Percentiles rank a stretch among this genome's conserved stretches.
Evolutionary conservation across 2,888 invertebrate genomes (phyloP).

Genomic region (Sympetrum striolatum): DNA sequence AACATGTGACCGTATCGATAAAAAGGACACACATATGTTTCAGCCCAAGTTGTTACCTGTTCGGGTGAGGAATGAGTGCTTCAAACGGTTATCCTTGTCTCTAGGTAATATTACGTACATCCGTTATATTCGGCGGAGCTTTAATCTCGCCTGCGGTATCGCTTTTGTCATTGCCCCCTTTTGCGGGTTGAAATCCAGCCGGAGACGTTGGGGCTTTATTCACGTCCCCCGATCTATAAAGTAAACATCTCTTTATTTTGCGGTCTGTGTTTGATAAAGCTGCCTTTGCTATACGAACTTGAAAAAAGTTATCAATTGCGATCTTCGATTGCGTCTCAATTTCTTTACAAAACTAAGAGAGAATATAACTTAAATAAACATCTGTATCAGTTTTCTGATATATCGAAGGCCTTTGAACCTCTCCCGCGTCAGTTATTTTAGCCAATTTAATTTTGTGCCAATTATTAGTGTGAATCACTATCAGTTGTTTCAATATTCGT

Average conservation of each 20-base stretch:
- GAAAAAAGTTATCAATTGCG: too few species aligned
- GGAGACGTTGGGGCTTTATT: neutral
- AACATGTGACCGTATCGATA: conserved; percentile 15
- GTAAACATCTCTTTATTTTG: neutral
- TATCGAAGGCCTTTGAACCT: too few species aligned
- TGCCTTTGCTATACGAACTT: too few species aligned
- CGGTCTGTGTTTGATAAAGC: neutral
- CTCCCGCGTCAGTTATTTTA: too few species aligned
- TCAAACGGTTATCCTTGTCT: neutral
- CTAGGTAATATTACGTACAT: neutral
- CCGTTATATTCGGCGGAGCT: neutral
- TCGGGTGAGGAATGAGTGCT: neutral
- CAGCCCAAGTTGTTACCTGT: neutral
- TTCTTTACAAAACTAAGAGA: too few species aligned
- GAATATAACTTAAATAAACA: too few species aligned
- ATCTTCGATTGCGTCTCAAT: too few species aligned
- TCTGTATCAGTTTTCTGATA: too few species aligned
- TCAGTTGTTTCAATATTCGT: too few species aligned
- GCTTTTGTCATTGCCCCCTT: neutral
- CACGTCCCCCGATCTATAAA: neutral
- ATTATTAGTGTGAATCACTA: too few species aligned
- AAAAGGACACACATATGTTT: neutral
- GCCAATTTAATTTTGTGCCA: too few species aligned
- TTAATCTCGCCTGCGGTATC: neutral
- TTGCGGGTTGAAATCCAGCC: neutral